phyloP scores from a whole-genome alignment of 2,888 invertebrate genomes.

The Stegophylla sp. region DNA sequence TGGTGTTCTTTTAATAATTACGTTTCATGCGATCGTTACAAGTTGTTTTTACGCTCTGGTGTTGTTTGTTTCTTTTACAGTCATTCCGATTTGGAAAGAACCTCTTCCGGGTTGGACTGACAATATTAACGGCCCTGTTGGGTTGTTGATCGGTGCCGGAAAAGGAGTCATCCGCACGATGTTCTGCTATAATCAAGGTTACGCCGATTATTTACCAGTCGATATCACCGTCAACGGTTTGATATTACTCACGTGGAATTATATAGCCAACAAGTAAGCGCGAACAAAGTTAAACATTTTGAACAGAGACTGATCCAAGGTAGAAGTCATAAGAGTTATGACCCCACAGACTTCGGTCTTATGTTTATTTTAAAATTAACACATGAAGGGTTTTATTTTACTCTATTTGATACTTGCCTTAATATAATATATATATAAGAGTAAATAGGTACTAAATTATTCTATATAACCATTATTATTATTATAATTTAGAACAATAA shows the following conservation, averaged over 20 bases:
- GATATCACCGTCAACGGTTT: constrained; percentile 83
- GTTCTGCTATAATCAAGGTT: constrained; percentile 79
- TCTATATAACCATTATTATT: too few species aligned
- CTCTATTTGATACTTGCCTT: too few species aligned
- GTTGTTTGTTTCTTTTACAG: constrained; percentile 64
- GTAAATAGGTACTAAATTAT: too few species aligned
- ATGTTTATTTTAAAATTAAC: too few species aligned
- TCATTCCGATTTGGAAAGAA: constrained; percentile 85
- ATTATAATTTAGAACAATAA: too few species aligned
- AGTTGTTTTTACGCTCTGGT: neutral
- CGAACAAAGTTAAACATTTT: neutral
- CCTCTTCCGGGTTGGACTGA: constrained; percentile 90
- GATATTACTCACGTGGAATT: constrained; percentile 74
- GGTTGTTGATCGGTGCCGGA: constrained; percentile 79
- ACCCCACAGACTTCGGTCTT: too few species aligned
- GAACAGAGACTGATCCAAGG: too few species aligned
- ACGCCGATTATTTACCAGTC: constrained; percentile 81
- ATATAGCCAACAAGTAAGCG: constrained; percentile 62
- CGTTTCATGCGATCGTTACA: neutral
- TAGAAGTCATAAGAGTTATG: too few species aligned
- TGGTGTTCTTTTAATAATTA: too few species aligned
- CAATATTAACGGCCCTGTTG: constrained; percentile 89
- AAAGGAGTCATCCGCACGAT: constrained; percentile 87
- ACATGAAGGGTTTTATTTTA: too few species aligned
- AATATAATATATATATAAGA: too few species aligned